Conservation (phyloP, 2,797 vertebrate species). For the Fistularia commersonii region DNA sequence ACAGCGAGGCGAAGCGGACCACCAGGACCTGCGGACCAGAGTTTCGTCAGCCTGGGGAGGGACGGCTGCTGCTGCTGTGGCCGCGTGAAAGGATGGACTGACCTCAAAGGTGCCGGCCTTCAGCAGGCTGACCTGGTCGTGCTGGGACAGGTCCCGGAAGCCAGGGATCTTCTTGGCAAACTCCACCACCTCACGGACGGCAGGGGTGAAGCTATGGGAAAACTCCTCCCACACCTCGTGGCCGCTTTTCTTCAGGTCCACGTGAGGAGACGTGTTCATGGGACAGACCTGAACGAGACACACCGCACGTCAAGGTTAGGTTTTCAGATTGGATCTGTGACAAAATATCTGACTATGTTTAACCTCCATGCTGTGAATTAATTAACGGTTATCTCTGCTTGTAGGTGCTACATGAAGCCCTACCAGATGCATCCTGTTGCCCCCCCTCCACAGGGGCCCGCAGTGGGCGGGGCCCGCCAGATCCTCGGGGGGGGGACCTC, state of each 20-base stretch:
- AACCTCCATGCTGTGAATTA: too few species aligned
- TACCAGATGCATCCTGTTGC: too few species aligned
- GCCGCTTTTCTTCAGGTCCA: conserved; percentile 87
- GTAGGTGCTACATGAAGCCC: too few species aligned
- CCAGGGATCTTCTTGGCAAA: conserved; percentile 95
- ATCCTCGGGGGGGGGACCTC: too few species aligned
- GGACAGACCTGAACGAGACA: conserved; percentile 83
- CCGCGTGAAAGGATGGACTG: neutral
- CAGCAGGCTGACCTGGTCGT: conserved; percentile 94
- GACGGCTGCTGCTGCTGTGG: conserved; percentile 1
- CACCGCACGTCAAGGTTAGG: neutral
- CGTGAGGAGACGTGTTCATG: conserved; percentile 88
- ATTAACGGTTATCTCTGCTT: too few species aligned
- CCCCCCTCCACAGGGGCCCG: too few species aligned
- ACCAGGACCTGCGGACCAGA: conserved; percentile 85
- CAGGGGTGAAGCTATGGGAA: conserved; percentile 95
- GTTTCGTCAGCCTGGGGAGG: conserved; percentile 1
- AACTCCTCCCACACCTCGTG: conserved; percentile 99
- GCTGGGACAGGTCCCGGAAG: conserved; percentile 90
- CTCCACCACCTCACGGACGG: conserved; percentile 95
- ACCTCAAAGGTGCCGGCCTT: conserved; percentile 99
- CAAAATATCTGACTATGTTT: neutral
- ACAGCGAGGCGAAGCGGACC: conserved; percentile 93
- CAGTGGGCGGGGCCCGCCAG: too few species aligned
- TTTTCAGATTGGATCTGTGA: too few species aligned